Evolutionary conservation across 2,113 vertebrate genomes (phyloP).

Genomic region (Urocynchramus pylzowi): DNA sequence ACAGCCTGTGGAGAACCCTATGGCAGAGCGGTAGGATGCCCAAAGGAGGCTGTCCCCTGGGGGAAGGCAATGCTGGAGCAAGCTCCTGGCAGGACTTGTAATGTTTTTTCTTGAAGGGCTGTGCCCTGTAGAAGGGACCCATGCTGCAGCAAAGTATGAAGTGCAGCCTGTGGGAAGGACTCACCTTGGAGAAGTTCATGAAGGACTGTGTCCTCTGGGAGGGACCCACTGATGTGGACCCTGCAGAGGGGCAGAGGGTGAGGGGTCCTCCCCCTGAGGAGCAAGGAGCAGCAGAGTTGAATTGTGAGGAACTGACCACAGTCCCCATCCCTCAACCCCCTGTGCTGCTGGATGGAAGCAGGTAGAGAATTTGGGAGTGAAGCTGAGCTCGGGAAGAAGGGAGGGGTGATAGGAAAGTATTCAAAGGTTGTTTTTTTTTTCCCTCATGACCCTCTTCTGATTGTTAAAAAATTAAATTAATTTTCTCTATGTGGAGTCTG

Average conservation of each 20-base stretch:
- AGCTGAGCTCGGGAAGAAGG: not conserved
- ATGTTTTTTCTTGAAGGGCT: not conserved
- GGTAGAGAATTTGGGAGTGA: not conserved
- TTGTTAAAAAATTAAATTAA: not conserved
- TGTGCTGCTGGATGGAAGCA: not conserved
- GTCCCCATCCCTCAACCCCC: fast-evolving
- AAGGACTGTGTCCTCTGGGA: not conserved
- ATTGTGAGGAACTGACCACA: not conserved
- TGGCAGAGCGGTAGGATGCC: not conserved
- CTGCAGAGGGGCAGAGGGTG: not conserved
- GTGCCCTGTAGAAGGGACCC: not conserved
- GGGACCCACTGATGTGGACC: not conserved
- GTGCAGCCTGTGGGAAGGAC: not conserved
- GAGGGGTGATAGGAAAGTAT: not conserved
- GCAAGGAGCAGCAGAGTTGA: not conserved
- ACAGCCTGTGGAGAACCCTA: not conserved
- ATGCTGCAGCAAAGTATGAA: not conserved
- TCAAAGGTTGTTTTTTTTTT: not conserved
- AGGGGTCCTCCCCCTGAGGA: not conserved
- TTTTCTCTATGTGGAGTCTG: not conserved
- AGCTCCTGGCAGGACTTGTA: not conserved
- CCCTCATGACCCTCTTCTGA: not conserved
- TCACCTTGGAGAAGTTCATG: not conserved
- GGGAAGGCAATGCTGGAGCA: not conserved
- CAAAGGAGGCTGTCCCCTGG: not conserved